These are phyloP conservation scores for Sander vitreus DNA, from an alignment of 2,113 vertebrate species.

Conservation along the genomic window DNA sequence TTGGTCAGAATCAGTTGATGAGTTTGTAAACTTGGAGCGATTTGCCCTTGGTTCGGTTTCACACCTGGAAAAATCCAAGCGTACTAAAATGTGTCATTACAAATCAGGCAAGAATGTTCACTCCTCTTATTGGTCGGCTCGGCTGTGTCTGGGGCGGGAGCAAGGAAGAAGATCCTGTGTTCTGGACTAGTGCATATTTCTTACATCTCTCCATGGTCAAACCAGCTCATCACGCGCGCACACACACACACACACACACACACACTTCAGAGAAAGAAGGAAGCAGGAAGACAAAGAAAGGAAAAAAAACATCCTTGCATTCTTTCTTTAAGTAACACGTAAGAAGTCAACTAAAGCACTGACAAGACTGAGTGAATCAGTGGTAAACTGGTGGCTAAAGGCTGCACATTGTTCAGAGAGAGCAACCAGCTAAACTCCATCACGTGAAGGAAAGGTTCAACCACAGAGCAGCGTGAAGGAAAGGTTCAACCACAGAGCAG, in stretches of 20 bases:
- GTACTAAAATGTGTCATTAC: no score
- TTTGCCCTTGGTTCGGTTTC: no score
- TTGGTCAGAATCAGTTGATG: no score
- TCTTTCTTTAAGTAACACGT: not conserved
- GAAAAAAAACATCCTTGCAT: slow-evolving; percentile 1
- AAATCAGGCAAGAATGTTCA: no score
- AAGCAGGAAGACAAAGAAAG: not conserved
- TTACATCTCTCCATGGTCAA: no score
- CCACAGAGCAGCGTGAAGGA: slow-evolving; percentile 16
- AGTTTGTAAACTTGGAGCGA: no score
- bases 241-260: not conserved
- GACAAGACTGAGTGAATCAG: not conserved
- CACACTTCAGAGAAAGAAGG: slow-evolving; percentile 16
- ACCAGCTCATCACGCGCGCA: not conserved
- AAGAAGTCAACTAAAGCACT: not conserved
- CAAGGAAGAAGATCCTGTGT: no score
- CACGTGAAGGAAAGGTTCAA: slow-evolving; percentile 31
- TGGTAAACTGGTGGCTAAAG: not conserved
- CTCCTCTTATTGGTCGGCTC: no score
- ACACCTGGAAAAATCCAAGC: no score
- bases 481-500: slow-evolving; percentile 25
- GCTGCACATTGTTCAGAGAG: not conserved
- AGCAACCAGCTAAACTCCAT: not conserved
- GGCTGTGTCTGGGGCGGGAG: no score
- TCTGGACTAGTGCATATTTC: no score